These are phyloP conservation scores for Spilogale gracilis DNA, from an alignment of 2,113 vertebrate genomes.

Conservation along the genomic window DNA sequence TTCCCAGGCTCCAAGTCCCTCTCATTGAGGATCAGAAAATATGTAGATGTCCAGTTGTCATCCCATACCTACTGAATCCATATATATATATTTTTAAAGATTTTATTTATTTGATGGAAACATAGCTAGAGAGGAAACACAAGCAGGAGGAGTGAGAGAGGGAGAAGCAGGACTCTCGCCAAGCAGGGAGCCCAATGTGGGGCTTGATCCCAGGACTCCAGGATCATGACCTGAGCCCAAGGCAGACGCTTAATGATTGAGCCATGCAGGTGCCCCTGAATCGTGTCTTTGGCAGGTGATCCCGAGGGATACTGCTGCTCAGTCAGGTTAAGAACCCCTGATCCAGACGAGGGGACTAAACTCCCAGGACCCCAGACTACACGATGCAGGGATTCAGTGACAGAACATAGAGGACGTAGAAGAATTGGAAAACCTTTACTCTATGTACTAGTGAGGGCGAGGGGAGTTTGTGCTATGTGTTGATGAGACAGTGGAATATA, in stretches of 20 bases:
- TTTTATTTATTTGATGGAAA: too few species aligned
- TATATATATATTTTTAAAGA: too few species aligned
- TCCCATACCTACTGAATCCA: neutral
- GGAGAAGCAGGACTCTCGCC: too few species aligned
- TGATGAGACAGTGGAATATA: neutral
- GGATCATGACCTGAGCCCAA: too few species aligned
- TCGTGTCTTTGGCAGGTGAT: neutral
- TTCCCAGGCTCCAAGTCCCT: neutral
- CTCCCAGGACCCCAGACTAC: too few species aligned
- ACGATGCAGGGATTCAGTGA: rapidly evolving
- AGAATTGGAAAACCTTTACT: neutral
- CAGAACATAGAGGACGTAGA: neutral
- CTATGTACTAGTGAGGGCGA: neutral
- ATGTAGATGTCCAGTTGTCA: neutral
- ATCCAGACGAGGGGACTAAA: neutral
- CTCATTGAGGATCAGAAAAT: neutral
- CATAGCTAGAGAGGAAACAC: too few species aligned
- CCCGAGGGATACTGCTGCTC: neutral
- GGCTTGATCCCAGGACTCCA: too few species aligned
- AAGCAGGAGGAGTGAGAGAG: too few species aligned
- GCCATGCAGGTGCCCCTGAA: too few species aligned
- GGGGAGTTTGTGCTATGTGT: neutral
- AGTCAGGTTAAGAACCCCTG: neutral
- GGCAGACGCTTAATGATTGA: too few species aligned
- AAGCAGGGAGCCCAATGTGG: too few species aligned